A percentile compares a stretch with the other conserved stretches of the same genome.
These are phyloP conservation scores for Mythimna loreyi DNA, from an alignment of 2,888 invertebrate genomes.

Conservation along the genomic window DNA sequence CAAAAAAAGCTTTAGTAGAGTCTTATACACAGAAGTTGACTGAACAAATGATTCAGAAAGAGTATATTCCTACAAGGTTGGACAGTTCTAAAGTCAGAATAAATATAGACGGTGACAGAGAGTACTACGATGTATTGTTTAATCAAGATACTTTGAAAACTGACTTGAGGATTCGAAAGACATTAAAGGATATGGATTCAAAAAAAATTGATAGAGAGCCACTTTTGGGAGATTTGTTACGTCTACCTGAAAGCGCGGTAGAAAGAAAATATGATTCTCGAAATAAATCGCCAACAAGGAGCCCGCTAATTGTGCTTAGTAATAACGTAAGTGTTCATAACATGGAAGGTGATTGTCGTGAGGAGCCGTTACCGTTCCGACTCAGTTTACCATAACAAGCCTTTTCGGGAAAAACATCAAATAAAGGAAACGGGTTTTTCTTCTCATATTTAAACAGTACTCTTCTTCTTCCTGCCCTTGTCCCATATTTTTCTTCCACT, in stretches of 20 bases:
- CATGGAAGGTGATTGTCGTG: not conserved
- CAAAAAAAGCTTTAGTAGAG: constrained; percentile 78
- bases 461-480: too few relatives aligned
- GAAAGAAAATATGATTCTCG: not conserved
- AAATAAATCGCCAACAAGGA: constrained; percentile 29
- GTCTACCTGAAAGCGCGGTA: constrained; percentile 48
- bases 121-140: constrained; percentile 77
- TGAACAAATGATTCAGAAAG: constrained; percentile 61
- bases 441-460: too few relatives aligned
- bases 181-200: constrained; percentile 63
- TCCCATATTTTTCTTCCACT: too few relatives aligned
- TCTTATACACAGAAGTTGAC: constrained; percentile 73
- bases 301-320: constrained; percentile 9
- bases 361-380: not conserved
- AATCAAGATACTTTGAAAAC: constrained; percentile 71
- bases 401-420: too few relatives aligned
- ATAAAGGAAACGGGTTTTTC: too few relatives aligned
- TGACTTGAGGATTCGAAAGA: constrained; percentile 74
- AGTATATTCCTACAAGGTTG: constrained; percentile 57
- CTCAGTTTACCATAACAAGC: not conserved
- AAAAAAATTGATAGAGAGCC: constrained; percentile 46
- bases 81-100: constrained; percentile 76
- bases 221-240: constrained; percentile 65
- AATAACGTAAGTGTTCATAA: constrained; percentile 48
- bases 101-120: constrained; percentile 79